These are phyloP conservation scores for Gymnoscopelus microlampas DNA, from an alignment of 2,797 vertebrate species.

Conservation along the genomic window DNA sequence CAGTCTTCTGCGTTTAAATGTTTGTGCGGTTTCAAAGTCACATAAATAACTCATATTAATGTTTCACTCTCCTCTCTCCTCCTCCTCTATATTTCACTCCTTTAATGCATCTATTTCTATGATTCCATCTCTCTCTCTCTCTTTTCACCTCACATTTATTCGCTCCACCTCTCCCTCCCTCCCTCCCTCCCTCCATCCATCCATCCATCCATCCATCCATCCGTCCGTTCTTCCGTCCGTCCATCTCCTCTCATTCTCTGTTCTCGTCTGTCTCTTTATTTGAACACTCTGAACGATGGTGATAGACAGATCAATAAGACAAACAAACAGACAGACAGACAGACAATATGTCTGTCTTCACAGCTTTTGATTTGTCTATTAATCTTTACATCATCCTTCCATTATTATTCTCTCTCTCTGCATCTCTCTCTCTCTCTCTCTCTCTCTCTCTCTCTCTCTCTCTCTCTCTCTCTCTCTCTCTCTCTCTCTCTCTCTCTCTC, in stretches of 20 bases:
- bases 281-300: neutral
- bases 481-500: neutral
- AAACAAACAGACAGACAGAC: too few relatives aligned
- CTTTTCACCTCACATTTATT: conserved; percentile 77
- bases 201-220: neutral
- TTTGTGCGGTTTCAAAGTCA: neutral
- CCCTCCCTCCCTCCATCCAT: neutral
- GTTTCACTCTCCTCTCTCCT: conserved; percentile 54
- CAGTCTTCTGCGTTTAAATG: neutral
- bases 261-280: neutral
- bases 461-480: neutral
- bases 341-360: neutral
- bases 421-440: too few relatives aligned
- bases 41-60: conserved; percentile 60
- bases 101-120: conserved; percentile 14
- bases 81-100: conserved; percentile 27
- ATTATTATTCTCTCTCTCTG: neutral
- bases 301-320: neutral
- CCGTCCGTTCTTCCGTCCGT: too few relatives aligned
- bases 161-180: conserved; percentile 42
- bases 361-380: neutral
- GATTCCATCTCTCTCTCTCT: conserved; percentile 36
- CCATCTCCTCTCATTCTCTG: neutral
- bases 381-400: neutral
- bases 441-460: too few relatives aligned